These are phyloP conservation scores for Odontesthes bonariensis DNA, from an alignment of 2,113 vertebrate genomes.

Conservation along the genomic window DNA sequence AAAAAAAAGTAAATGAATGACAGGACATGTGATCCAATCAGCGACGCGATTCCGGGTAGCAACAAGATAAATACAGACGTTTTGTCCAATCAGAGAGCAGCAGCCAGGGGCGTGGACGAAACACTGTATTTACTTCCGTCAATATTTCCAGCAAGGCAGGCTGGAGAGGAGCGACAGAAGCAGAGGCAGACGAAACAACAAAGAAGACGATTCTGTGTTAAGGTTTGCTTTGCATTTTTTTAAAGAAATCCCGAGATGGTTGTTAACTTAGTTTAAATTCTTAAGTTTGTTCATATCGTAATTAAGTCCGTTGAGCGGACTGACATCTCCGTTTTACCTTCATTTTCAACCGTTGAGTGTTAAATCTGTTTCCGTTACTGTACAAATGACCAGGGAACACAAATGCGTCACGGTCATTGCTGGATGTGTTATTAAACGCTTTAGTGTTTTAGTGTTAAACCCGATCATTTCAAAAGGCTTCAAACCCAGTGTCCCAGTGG, in stretches of 20 bases:
- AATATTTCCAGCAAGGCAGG: slow-evolving; percentile 71
- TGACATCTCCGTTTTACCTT: slow-evolving; percentile 41
- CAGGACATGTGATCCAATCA: slow-evolving; percentile 64
- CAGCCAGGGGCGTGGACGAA: slow-evolving; percentile 36
- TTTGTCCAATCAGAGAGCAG: slow-evolving; percentile 70
- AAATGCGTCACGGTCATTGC: slow-evolving; percentile 11
- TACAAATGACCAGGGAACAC: neutral
- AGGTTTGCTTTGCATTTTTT: slow-evolving; percentile 51
- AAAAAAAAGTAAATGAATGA: slow-evolving; percentile 57
- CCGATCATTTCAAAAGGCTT: too few species aligned
- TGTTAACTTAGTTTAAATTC: neutral
- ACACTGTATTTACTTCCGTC: slow-evolving; percentile 84
- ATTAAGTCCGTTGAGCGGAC: neutral
- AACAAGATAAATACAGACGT: slow-evolving; percentile 70
- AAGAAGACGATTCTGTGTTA: slow-evolving; percentile 33
- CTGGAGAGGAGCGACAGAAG: slow-evolving; percentile 25
- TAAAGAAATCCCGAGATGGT: neutral
- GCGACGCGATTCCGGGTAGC: slow-evolving; percentile 63
- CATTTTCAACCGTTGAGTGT: neutral
- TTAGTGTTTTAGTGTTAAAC: too few species aligned
- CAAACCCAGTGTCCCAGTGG: neutral
- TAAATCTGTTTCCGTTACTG: slow-evolving; percentile 2
- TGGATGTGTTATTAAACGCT: neutral
- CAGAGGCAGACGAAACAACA: slow-evolving; percentile 33
- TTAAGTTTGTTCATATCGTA: neutral